Conservation (phyloP, 2,113 vertebrate species). For the Larimichthys polyactis region DNA sequence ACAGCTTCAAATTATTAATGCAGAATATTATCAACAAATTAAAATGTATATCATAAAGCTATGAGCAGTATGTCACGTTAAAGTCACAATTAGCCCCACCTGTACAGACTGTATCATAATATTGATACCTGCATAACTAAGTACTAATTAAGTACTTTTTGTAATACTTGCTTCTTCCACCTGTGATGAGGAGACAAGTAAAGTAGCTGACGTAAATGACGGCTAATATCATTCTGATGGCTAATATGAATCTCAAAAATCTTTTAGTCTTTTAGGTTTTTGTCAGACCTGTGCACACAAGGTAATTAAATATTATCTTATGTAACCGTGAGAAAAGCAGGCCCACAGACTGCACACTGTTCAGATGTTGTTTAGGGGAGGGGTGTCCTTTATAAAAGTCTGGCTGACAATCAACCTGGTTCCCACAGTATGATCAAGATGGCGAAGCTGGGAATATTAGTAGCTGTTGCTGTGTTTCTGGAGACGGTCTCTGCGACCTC, state of each 20-base stretch:
- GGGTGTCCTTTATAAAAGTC: slow-evolving; percentile 66
- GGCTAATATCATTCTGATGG: no score
- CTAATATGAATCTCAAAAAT: no score
- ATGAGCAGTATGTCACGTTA: no score
- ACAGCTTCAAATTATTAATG: no score
- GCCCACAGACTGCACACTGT: not conserved
- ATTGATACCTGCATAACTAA: no score
- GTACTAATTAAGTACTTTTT: no score
- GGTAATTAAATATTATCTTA: slow-evolving; percentile 30
- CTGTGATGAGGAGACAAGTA: no score
- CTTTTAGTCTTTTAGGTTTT: no score
- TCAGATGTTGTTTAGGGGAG: slow-evolving; percentile 45
- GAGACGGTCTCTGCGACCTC: slow-evolving; percentile 76
- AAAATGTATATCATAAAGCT: not conserved
- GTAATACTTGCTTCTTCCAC: no score
- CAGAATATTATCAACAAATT: not conserved
- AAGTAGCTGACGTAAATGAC: no score
- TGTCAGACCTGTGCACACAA: not conserved
- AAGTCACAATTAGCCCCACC: no score
- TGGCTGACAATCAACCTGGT: not conserved
- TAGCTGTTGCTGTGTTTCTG: slow-evolving; percentile 78
- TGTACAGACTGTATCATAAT: no score
- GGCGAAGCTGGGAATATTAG: slow-evolving; percentile 77
- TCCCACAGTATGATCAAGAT: slow-evolving; percentile 70
- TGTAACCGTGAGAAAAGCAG: slow-evolving; percentile 37